Base-by-base conservation (phyloP, 2,888 invertebrate species). In the Timandra comae region DNA sequence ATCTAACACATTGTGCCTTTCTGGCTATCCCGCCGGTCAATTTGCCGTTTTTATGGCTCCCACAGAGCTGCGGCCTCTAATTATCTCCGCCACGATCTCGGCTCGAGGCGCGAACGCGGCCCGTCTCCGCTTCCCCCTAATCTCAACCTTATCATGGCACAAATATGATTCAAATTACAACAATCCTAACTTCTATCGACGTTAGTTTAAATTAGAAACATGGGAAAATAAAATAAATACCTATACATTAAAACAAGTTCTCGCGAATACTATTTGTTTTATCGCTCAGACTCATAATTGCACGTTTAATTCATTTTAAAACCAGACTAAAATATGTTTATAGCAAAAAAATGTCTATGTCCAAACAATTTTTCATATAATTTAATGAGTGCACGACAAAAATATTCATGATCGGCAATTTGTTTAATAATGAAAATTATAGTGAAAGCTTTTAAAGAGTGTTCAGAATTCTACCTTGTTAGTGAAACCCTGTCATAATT, bases 1-100 rank as follows among this genome's bases (percentile, higher is more conserved):
- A 84, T 85, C 84, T 85, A 85, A 85, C 85, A 85, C 84, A 85
- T 85, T 85, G 82, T 84, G 85, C 84, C 85, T 85, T 84, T 85
- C 81, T 84, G 84, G 79, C 80, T 84, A 82, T 85, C 85, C 84
- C 85, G 84, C 81, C 84, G 85, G 85, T 84, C 84, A 85, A 84
- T 85, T 85, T 84, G 84, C 84, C 72, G 84, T 85, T 85, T 85
- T 85, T 84, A 85, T 85, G 79, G 84, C 84, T 80, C 77, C 82
- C 81, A 81, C 80, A 77, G 74, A 68, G 81, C 80, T 70, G 76
- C 79, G 80, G 76, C 72, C 80, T 85, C 80, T 85, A 84, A 85
- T 85, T 84, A 85, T 84, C 76, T 78, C 71, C 46, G 64, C 76
- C 82, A 81, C 82, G 84, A 82, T 80, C 82, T 69, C 63, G 56